These are phyloP conservation scores for Drosophila pachea DNA, from an alignment of 1,140 invertebrate genomes.

Conservation along the genomic window DNA sequence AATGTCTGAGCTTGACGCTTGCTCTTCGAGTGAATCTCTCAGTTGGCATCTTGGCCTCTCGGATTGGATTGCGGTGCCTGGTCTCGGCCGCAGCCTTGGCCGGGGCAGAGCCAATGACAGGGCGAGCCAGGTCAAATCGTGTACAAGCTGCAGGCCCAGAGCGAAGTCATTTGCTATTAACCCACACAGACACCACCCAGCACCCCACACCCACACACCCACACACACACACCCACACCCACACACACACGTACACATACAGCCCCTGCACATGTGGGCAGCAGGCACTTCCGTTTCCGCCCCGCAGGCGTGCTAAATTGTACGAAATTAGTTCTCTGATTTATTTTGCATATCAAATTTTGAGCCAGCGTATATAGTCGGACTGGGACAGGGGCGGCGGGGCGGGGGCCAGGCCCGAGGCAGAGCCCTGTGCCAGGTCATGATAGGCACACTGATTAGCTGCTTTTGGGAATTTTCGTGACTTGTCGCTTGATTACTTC, in stretches of 20 bases:
- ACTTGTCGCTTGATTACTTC: conserved; percentile 66
- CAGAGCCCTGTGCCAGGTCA: conserved; percentile 16
- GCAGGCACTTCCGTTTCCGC: conserved; percentile 41
- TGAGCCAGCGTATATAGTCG: conserved; percentile 2
- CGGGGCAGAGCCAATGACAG: background rate
- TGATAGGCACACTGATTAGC: conserved; percentile 62
- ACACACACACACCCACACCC: background rate
- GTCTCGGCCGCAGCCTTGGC: too few relatives aligned
- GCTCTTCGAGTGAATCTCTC: too few relatives aligned
- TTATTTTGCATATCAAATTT: conserved; percentile 56
- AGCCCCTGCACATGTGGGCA: background rate
- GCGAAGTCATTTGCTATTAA: conserved; percentile 15
- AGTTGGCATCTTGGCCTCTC: too few relatives aligned
- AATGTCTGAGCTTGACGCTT: too few relatives aligned
- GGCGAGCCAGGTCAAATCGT: background rate
- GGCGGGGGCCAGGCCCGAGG: background rate
- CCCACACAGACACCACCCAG: background rate
- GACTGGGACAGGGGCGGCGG: too few relatives aligned
- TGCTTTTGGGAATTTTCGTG: conserved; percentile 55
- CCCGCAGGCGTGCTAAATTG: conserved; percentile 42
- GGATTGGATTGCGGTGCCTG: too few relatives aligned
- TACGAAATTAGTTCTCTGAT: conserved; percentile 50
- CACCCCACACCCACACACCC: background rate
- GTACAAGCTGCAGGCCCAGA: conserved; percentile 13
- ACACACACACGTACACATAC: background rate